phyloP scores from a whole-genome alignment of 2,797 vertebrate species.

The Potorous gilbertii region DNA sequence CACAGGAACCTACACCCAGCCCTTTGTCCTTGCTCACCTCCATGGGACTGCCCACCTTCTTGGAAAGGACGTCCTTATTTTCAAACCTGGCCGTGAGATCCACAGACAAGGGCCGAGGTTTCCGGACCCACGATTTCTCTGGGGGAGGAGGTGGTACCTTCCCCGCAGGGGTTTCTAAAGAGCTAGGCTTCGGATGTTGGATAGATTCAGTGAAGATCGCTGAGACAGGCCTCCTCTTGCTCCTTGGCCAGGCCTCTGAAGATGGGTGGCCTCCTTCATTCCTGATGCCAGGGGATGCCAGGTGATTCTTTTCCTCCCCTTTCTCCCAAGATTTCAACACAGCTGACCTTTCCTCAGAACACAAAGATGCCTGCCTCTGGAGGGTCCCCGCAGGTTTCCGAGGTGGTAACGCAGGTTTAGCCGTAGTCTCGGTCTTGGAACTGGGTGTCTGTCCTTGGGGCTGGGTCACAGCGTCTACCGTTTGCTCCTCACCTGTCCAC shows the following conservation, averaged over 20 bases:
- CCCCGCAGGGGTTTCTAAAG: slow-evolving; percentile 55
- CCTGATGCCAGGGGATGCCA: slow-evolving; percentile 50
- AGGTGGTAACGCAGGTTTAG: slow-evolving; percentile 43
- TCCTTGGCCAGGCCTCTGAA: slow-evolving; percentile 78
- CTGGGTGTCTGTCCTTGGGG: slow-evolving; percentile 50
- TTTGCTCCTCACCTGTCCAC: slow-evolving; percentile 66
- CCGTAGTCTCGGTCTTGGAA: slow-evolving; percentile 49
- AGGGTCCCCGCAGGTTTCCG: slow-evolving; percentile 70
- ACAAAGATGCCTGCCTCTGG: slow-evolving; percentile 76
- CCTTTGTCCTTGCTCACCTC: slow-evolving; percentile 84
- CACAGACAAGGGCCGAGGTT: slow-evolving; percentile 90
- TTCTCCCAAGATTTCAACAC: slow-evolving; percentile 75
- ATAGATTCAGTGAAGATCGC: slow-evolving; percentile 85
- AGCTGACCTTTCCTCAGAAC: slow-evolving; percentile 81
- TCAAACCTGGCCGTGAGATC: slow-evolving; percentile 95
- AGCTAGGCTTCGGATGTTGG: slow-evolving; percentile 75
- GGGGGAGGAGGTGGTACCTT: slow-evolving; percentile 42
- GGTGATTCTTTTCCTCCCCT: slow-evolving; percentile 37
- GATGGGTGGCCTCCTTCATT: slow-evolving; percentile 45
- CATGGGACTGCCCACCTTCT: slow-evolving; percentile 76
- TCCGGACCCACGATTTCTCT: slow-evolving; percentile 82
- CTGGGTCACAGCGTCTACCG: slow-evolving; percentile 72
- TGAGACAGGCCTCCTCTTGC: slow-evolving; percentile 90
- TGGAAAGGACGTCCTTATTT: slow-evolving; percentile 84
- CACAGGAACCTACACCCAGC: neutral